Evolutionary conservation across 2,797 vertebrate genomes (phyloP).

Genomic region (Bufotes viridis): DNA sequence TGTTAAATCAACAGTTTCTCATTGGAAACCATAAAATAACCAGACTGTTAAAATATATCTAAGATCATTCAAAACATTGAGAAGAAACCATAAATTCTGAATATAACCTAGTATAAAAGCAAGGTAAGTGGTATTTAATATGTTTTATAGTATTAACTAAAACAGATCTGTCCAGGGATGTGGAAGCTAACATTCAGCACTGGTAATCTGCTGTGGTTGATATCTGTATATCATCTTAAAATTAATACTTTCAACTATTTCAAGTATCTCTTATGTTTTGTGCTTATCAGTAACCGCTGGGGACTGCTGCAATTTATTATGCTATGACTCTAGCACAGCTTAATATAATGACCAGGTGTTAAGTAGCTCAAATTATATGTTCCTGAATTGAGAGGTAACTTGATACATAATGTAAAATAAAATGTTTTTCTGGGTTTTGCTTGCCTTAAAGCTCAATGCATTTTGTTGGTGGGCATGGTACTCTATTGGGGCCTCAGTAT

Average conservation of each 20-base stretch:
- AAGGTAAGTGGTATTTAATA: no score
- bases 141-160: no score
- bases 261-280: slow-evolving; percentile 25
- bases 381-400: background rate
- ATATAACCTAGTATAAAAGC: no score
- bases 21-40: background rate
- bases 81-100: background rate
- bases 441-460: background rate
- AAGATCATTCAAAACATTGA: background rate
- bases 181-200: slow-evolving; percentile 19
- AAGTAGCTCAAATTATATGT: background rate
- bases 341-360: background rate
- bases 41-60: background rate
- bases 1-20: background rate
- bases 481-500: background rate
- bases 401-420: background rate
- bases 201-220: background rate
- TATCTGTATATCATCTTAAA: slow-evolving; percentile 45
- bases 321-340: background rate
- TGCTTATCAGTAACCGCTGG: slow-evolving; percentile 13
- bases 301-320: background rate
- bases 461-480: background rate
- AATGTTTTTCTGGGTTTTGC: background rate
- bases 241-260: slow-evolving; percentile 31
- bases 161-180: background rate